phyloP scores from a whole-genome alignment of 2,888 invertebrate genomes.

The Tupiocoris notatus region DNA sequence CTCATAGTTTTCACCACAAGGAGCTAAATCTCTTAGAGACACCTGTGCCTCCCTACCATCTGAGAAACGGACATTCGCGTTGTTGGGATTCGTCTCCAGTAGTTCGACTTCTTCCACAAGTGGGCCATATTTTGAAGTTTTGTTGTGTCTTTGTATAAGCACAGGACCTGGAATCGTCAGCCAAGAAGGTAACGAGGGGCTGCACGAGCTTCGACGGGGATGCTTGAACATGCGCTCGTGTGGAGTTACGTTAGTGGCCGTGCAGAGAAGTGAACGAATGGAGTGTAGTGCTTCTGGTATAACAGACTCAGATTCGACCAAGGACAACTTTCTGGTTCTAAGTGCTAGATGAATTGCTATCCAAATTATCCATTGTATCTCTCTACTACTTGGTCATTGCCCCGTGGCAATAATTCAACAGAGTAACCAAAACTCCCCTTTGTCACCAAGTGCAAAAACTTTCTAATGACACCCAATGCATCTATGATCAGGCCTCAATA shows the following conservation, averaged over 20 bases:
- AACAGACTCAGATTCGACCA: not conserved
- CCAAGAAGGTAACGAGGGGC: not conserved
- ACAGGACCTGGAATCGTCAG: not conserved
- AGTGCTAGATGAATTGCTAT: not conserved
- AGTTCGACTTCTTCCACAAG: not conserved
- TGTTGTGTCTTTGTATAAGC: not conserved
- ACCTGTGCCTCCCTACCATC: not conserved
- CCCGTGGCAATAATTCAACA: no score
- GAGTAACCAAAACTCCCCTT: no score
- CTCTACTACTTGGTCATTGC: not conserved
- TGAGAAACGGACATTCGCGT: no score
- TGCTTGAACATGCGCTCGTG: not conserved
- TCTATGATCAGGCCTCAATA: no score
- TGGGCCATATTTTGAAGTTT: not conserved
- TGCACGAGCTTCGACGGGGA: not conserved
- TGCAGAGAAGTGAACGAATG: not conserved
- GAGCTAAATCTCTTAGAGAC: not conserved
- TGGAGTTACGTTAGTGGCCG: not conserved
- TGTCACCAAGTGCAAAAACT: no score
- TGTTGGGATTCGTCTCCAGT: no score
- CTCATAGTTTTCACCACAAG: no score
- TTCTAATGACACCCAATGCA: no score
- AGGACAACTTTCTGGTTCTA: not conserved
- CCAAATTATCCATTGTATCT: not conserved
- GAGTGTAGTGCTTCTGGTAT: not conserved